These are phyloP conservation scores for Girardinus metallicus DNA, from an alignment of 2,797 vertebrate genomes.

Conservation along the genomic window DNA sequence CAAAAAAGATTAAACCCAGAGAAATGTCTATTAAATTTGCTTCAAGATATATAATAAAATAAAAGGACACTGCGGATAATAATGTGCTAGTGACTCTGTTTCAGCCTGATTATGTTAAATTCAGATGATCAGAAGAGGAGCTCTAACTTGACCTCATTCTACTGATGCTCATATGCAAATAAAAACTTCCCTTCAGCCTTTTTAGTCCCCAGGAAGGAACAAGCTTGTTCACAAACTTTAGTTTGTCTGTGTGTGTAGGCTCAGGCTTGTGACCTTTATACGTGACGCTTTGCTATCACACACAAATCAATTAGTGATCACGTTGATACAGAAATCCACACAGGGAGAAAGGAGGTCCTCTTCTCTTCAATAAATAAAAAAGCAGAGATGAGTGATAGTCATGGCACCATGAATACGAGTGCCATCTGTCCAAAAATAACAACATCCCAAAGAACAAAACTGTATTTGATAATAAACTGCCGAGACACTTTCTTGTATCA, in stretches of 20 bases:
- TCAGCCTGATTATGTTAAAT: constrained; percentile 1
- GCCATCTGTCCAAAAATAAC: constrained; percentile 23
- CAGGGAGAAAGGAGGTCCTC: constrained; percentile 38
- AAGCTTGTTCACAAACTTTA: constrained; percentile 30
- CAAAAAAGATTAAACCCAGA: not conserved
- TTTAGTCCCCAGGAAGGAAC: constrained; percentile 32
- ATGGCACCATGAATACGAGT: constrained; percentile 7
- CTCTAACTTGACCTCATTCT: constrained; percentile 15
- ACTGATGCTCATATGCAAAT: constrained; percentile 36
- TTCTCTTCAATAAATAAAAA: constrained; percentile 12
- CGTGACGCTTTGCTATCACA: constrained; percentile 43
- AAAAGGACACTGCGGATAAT: constrained; percentile 14
- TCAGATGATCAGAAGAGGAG: constrained; percentile 3
- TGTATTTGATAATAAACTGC: constrained; percentile 17
- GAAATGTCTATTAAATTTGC: constrained; percentile 16
- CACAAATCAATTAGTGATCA: constrained; percentile 50
- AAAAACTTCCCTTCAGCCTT: constrained; percentile 24
- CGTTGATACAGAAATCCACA: constrained; percentile 61
- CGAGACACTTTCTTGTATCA: constrained; percentile 16
- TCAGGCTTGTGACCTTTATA: constrained; percentile 35
- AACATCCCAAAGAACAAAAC: constrained; percentile 20
- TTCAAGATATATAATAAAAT: constrained; percentile 28
- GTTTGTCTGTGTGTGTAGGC: constrained; percentile 41
- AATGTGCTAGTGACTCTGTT: constrained; percentile 24
- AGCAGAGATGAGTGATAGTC: constrained; percentile 33